Percentiles rank a stretch among this genome's conserved stretches.
Conservation (phyloP, 2,797 vertebrate species). For the Zalophus californianus region DNA sequence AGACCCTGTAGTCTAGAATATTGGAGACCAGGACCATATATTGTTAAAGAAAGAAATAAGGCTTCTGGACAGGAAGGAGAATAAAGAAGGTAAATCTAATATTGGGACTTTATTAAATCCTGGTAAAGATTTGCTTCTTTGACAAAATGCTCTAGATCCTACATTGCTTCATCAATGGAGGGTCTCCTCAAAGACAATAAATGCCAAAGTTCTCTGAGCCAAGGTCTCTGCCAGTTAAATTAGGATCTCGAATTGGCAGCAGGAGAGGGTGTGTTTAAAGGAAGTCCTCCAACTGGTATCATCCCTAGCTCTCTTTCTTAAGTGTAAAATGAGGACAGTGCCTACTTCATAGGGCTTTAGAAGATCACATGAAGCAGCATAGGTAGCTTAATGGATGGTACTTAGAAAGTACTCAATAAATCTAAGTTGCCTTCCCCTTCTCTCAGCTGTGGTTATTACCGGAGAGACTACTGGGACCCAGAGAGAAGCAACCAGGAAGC, state of each 20-base stretch:
- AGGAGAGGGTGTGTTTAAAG: neutral
- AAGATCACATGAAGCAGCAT: neutral
- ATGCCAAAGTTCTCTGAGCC: neutral
- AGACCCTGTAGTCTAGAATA: neutral
- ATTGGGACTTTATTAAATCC: neutral
- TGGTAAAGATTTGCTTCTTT: conserved; percentile 17
- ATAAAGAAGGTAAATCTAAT: neutral
- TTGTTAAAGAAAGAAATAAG: conserved; percentile 8
- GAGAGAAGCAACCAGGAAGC: neutral
- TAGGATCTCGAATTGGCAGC: neutral
- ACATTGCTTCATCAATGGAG: neutral
- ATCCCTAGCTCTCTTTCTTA: neutral
- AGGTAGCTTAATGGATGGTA: neutral
- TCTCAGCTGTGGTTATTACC: conserved; percentile 13
- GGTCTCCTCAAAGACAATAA: neutral
- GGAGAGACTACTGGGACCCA: neutral
- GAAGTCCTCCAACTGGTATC: neutral
- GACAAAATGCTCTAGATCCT: neutral
- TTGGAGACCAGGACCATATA: neutral
- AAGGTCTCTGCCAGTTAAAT: neutral
- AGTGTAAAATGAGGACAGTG: neutral
- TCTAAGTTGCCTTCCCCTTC: neutral
- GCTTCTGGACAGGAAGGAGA: neutral
- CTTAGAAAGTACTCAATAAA: neutral
- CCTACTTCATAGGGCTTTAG: neutral